Base-by-base conservation (phyloP, 2,888 invertebrate genomes). In the Cryptus viduatorius region DNA sequence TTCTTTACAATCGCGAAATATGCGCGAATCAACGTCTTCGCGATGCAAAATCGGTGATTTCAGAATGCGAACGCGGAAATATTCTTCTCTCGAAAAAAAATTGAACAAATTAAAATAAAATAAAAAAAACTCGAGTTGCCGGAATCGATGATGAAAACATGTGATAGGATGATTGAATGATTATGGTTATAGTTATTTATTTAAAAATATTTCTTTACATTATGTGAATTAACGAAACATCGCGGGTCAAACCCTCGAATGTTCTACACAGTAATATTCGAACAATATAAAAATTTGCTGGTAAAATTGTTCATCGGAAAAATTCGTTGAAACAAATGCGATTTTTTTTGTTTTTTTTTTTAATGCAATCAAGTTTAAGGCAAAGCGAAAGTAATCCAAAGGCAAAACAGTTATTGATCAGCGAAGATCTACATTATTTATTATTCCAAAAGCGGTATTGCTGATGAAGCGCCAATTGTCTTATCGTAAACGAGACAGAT, bases 171-270 rank as follows among this genome's bases (percentile, higher is more conserved):
- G 24, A 68, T 67, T 56, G n/a, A 56, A 67, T 44, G 19, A 37
- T 67, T 19, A 44, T 16, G n/a, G 64, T 24, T 77, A 67, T 4
- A 67, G 67, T 77, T 12, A 67, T 77, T 77, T 67, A 67, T 77
- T 44, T 5, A 10, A 37, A 64, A 50, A 75, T 75, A 64, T 31
- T n/a, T 50, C 16, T 65, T 75, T 75, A 75, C 75, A 73, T 73
- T 14, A 50, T 37, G 50, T 12, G 1, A 37, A 7, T 65, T 37
- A 10, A 42, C 29, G 37, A 48, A 48, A 37, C 16, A 42, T 14
- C 12, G 8, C 12, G 19, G 24, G 24, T 8, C 19, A 31, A 53
- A 71, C 19, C 37, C 10, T 68, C 8, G 48, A n/a, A 68, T 16
- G 16, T n/a, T 72, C 37, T n/a, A 44, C 12, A 72, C 10, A 16